A percentile compares a stretch with the other conserved stretches of the same genome.
Conservation (phyloP, 92 coral and sea anemone species). For the Parazoanthus atlanticus region DNA sequence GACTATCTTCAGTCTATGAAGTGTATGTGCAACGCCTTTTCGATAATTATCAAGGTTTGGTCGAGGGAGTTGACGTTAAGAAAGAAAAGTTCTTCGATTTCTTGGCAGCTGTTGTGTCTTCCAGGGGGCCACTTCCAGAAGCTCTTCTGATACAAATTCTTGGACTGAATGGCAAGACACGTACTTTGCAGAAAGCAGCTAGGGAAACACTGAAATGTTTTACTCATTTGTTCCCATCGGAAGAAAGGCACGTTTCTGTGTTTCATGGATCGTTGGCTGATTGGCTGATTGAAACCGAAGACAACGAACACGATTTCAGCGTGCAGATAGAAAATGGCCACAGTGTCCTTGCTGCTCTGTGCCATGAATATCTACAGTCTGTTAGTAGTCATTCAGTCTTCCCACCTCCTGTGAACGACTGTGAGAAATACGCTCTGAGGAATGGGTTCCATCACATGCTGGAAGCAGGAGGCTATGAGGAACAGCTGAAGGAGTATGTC, state of each 20-base stretch:
- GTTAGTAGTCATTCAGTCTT: background rate
- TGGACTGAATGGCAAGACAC: background rate
- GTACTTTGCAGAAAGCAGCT: background rate
- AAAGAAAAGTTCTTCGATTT: background rate
- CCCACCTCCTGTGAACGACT: background rate
- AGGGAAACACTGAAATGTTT: background rate
- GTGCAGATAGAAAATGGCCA: background rate
- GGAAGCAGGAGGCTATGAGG: constrained; percentile 3
- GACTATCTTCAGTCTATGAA: background rate
- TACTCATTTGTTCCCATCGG: constrained; percentile 3
- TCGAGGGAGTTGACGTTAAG: background rate
- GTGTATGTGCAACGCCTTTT: background rate
- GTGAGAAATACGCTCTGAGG: background rate
- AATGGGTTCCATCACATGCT: background rate
- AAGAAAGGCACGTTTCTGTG: background rate
- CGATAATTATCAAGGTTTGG: background rate
- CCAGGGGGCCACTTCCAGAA: background rate
- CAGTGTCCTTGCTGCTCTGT: background rate
- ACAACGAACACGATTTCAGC: background rate
- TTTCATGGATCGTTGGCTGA: background rate
- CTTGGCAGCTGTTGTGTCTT: background rate
- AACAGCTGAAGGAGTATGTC: background rate
- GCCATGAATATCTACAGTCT: background rate
- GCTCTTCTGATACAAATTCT: background rate
- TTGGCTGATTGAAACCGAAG: background rate